Evolutionary conservation across 2,797 vertebrate genomes (phyloP), one percentile per base, ranked within the genome.

Genomic region (Pempheris klunzingeri): DNA sequence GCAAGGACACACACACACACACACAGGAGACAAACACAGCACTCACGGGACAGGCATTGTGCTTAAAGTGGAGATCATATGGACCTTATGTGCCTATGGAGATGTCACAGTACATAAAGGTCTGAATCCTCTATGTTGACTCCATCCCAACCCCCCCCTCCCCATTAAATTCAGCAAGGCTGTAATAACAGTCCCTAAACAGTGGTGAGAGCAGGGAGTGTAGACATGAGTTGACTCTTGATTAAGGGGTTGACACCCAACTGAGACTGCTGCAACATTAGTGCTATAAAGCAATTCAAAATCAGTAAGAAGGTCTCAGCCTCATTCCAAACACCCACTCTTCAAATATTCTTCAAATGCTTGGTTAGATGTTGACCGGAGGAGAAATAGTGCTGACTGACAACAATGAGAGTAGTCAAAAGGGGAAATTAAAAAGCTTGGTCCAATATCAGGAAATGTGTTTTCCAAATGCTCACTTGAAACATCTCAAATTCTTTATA

Each of bases 41-140:
- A 43, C 54, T 71, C 15, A 20, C 3, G n/a, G 72, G 63, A 67
- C 52, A 60, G 67, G 67, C 60, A 55, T 36, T 74, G 74, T 49
- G 53, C 26, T 46, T 68, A 52, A 69, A 71, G 74, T 70, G 59
- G 60, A 88, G 78, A 75, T 77, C 63, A 85, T 76, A 71, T 34
- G 32, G 67, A 82, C 46, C 50, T 49, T 34, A 60, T 73, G 57
- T 24, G 28, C 57, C 71, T 70, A 22, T 9, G 49, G 26, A 74
- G 32, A 78, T 32, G 71, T 58, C 49, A 43, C 57, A 64, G 28
- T 32, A 34, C 57, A 69, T 78, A 77, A 78, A 68, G 30, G 41
- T 63, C 39, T 84, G 55, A 76, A 71, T 60, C 34, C 28, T 44
- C 18, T 1, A 60, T 36, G 53, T 4, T 0, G 3, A 38, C 34